A percentile compares a stretch with the other conserved stretches of the same genome.
phyloP scores from a whole-genome alignment of 2,113 vertebrate genomes.

The Dasyornis broadbenti region DNA sequence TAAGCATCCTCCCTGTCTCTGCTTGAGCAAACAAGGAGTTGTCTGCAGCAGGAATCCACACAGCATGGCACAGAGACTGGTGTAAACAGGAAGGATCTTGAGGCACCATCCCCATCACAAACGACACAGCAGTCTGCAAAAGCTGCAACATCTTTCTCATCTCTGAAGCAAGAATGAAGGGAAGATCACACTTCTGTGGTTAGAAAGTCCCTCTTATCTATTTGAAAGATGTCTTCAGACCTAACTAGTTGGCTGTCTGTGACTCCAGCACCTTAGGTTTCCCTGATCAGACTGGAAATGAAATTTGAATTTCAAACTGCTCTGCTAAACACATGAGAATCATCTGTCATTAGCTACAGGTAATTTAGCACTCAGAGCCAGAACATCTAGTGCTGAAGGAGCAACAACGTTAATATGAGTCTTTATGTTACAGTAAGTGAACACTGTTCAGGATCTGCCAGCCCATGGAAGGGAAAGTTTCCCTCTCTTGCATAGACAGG shows the following conservation, averaged over 20 bases:
- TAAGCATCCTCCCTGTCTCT: neutral
- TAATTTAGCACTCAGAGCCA: neutral
- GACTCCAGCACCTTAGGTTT: neutral
- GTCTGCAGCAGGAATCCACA: neutral
- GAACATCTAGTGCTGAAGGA: neutral
- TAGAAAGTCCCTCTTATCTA: neutral
- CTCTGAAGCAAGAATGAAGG: neutral
- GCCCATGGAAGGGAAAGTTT: neutral
- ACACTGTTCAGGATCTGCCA: neutral
- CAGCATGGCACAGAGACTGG: accelerated
- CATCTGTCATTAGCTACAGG: neutral
- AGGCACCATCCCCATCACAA: neutral
- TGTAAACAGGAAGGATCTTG: neutral
- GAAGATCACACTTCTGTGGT: neutral
- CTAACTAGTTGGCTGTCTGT: neutral
- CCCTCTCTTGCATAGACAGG: neutral
- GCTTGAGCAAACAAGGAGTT: neutral
- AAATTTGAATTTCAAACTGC: neutral
- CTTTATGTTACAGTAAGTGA: neutral
- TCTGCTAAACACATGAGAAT: neutral
- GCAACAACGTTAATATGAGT: neutral
- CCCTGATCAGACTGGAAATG: neutral
- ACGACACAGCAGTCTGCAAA: neutral
- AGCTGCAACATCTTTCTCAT: neutral
- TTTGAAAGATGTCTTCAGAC: neutral